Evolutionary conservation across 2,113 vertebrate species (phyloP).

Genomic region (Podiceps cristatus): DNA sequence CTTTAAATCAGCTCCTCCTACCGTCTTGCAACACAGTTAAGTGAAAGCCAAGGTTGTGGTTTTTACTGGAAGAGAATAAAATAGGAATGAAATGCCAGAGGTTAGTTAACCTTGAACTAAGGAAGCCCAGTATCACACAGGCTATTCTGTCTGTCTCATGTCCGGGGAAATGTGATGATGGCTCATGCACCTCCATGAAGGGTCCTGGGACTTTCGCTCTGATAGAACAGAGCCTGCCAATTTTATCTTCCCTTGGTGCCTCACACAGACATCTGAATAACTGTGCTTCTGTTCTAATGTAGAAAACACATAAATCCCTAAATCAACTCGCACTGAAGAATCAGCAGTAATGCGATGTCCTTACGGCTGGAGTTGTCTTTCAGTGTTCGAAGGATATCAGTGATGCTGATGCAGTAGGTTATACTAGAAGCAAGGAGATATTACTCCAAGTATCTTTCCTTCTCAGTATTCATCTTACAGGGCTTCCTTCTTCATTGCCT

Average conservation of each 20-base stretch:
- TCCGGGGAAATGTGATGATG: background rate
- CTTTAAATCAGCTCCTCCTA: background rate
- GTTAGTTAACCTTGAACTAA: constrained; percentile 8
- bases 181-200: background rate
- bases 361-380: background rate
- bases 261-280: background rate
- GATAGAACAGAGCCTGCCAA: background rate
- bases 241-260: background rate
- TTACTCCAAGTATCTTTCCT: background rate
- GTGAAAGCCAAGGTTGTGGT: background rate
- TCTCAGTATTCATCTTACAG: background rate
- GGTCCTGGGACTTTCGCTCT: background rate
- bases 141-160: background rate
- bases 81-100: background rate
- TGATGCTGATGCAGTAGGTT: background rate
- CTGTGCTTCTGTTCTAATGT: background rate
- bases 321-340: background rate
- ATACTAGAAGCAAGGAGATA: background rate
- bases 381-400: background rate
- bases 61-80: background rate
- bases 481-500: background rate
- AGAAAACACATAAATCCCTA: background rate
- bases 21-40: background rate
- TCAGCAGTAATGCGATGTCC: background rate
- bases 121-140: background rate